phyloP scores from a whole-genome alignment of 2,888 invertebrate species.

The Eupithecia insigniata region DNA sequence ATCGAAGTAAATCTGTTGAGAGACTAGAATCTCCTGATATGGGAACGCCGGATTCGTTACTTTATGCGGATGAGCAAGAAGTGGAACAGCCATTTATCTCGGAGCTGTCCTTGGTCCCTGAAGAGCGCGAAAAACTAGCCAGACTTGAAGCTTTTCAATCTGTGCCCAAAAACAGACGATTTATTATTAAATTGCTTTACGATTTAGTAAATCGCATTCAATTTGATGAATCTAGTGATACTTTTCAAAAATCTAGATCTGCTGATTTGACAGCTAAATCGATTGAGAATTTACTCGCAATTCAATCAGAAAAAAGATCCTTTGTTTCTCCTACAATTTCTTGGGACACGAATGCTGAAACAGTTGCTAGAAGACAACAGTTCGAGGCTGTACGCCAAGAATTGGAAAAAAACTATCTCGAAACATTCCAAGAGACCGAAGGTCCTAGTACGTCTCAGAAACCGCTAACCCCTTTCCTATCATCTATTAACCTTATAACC shows the following conservation, averaged over 20 bases:
- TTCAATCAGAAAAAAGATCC: background rate
- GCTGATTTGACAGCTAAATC: background rate
- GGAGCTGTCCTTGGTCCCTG: conserved; percentile 54
- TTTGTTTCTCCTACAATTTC: background rate
- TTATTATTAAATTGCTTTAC: conserved; percentile 60
- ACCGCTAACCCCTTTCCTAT: background rate
- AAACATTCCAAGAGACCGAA: background rate
- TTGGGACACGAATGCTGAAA: background rate
- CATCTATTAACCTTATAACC: background rate
- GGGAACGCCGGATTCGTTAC: background rate
- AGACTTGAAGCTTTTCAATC: conserved; percentile 41
- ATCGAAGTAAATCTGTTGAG: conserved; percentile 4
- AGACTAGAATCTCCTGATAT: background rate
- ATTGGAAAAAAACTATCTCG: background rate
- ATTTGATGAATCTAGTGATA: conserved; percentile 15
- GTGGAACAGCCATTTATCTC: conserved; percentile 45
- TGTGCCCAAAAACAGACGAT: conserved; percentile 51
- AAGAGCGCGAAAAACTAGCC: conserved; percentile 54
- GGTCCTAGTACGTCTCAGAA: background rate
- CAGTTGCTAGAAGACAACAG: background rate
- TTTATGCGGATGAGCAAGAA: conserved; percentile 17
- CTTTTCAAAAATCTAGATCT: background rate
- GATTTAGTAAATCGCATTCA: conserved; percentile 55
- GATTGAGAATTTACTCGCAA: background rate
- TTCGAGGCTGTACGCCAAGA: background rate